phyloP scores from a whole-genome alignment of 2,797 vertebrate genomes.

The Pseudochaenichthys georgianus region DNA sequence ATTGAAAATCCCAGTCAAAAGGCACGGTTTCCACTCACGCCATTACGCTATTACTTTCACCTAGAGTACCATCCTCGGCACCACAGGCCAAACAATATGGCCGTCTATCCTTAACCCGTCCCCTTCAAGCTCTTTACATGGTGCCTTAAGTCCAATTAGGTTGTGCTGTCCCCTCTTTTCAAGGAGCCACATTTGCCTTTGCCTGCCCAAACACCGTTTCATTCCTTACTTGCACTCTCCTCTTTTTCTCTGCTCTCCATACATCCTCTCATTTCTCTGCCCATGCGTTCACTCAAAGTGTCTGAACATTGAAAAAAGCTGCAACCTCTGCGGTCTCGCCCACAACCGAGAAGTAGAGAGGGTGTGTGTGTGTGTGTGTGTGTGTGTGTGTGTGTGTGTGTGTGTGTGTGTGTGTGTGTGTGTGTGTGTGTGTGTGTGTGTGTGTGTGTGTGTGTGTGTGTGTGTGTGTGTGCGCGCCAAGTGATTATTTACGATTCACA shows the following conservation, averaged over 20 bases:
- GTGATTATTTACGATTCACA: conserved; percentile 69
- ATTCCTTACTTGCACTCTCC: conserved; percentile 13
- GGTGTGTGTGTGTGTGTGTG: neutral
- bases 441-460: neutral
- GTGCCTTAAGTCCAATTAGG: conserved; percentile 52
- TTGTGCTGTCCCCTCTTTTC: conserved; percentile 45
- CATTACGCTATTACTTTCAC: conserved; percentile 24
- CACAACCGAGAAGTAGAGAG: conserved; percentile 24
- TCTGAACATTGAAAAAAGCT: conserved; percentile 62
- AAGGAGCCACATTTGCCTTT: conserved; percentile 55
- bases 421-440: no score
- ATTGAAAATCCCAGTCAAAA: conserved; percentile 7
- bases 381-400: conserved; percentile 1
- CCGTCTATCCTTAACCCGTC: conserved; percentile 43
- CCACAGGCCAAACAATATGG: conserved; percentile 28
- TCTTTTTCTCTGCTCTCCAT: conserved; percentile 30
- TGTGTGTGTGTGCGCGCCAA: conserved; percentile 9
- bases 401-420: conserved; percentile 17
- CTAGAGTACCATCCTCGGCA: neutral
- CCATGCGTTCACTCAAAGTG: conserved; percentile 31
- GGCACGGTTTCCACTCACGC: conserved; percentile 13
- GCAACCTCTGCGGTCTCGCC: conserved; percentile 12
- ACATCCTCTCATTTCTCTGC: conserved; percentile 37
- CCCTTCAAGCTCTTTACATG: conserved; percentile 55
- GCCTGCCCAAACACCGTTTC: conserved; percentile 60